These are phyloP conservation scores for Raja brachyura DNA, from an alignment of 2,113 vertebrate species.

Conservation along the genomic window DNA sequence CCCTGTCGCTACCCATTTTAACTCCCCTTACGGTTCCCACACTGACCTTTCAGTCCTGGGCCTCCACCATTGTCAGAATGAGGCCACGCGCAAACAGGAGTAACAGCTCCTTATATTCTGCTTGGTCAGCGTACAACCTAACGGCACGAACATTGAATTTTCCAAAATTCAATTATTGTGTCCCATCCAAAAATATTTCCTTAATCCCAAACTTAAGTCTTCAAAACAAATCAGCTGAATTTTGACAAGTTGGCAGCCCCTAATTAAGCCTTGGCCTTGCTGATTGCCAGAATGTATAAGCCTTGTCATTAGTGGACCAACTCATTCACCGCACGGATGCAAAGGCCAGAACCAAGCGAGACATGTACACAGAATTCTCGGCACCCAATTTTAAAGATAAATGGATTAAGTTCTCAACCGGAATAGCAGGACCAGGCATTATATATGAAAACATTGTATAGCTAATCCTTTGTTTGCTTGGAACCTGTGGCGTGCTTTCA, in stretches of 20 bases:
- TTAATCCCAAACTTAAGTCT: not conserved
- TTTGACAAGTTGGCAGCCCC: not conserved
- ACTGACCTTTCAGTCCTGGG: no score
- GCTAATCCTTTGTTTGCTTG: not conserved
- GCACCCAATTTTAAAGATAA: not conserved
- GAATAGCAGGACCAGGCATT: not conserved
- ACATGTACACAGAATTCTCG: not conserved
- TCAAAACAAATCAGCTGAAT: not conserved
- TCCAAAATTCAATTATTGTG: no score
- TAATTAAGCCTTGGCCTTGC: not conserved
- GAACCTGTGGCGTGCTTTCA: not conserved
- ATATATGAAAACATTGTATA: not conserved
- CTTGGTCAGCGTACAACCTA: no score
- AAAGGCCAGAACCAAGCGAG: not conserved
- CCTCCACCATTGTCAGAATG: no score
- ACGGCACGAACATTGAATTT: no score
- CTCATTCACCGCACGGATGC: not conserved
- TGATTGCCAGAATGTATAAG: not conserved
- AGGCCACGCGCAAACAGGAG: no score
- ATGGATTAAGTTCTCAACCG: not conserved
- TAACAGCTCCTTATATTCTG: no score
- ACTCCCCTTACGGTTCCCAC: no score
- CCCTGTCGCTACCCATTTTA: no score
- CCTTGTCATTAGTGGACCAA: not conserved
- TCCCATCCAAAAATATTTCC: not conserved